Conservation (phyloP, 2,113 vertebrate genomes). For the Bucco capensis region DNA sequence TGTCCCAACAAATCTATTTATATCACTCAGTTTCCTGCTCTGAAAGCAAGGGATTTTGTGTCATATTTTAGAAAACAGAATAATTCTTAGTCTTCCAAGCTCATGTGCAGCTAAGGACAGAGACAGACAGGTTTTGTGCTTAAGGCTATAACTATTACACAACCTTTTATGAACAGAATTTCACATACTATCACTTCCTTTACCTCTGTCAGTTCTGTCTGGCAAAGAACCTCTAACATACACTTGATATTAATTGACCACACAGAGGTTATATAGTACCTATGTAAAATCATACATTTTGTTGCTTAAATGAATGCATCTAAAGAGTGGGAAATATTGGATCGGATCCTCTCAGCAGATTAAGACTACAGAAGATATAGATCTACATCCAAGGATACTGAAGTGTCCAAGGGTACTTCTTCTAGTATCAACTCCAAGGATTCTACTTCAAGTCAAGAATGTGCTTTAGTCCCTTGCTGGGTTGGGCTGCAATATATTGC, state of each 20-base stretch:
- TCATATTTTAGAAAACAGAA: background rate
- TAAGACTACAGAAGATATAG: background rate
- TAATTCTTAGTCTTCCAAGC: background rate
- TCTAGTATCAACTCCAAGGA: background rate
- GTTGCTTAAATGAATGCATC: background rate
- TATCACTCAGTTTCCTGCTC: background rate
- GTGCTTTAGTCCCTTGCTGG: background rate
- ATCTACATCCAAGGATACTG: background rate
- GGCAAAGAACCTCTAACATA: background rate
- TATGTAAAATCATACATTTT: background rate
- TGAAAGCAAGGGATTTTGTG: background rate
- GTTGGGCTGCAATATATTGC: background rate
- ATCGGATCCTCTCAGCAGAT: background rate
- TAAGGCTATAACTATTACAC: background rate
- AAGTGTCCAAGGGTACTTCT: background rate
- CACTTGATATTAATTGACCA: background rate
- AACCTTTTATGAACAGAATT: background rate
- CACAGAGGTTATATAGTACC: background rate
- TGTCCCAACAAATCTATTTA: background rate
- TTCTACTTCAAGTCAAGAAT: background rate
- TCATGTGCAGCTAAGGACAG: background rate
- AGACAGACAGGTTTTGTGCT: background rate
- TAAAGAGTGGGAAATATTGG: background rate
- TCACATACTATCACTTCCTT: background rate
- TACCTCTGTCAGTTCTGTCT: background rate